Evolutionary conservation across 2,113 vertebrate species (phyloP).

Genomic region (Nothoprocta perdicaria): DNA sequence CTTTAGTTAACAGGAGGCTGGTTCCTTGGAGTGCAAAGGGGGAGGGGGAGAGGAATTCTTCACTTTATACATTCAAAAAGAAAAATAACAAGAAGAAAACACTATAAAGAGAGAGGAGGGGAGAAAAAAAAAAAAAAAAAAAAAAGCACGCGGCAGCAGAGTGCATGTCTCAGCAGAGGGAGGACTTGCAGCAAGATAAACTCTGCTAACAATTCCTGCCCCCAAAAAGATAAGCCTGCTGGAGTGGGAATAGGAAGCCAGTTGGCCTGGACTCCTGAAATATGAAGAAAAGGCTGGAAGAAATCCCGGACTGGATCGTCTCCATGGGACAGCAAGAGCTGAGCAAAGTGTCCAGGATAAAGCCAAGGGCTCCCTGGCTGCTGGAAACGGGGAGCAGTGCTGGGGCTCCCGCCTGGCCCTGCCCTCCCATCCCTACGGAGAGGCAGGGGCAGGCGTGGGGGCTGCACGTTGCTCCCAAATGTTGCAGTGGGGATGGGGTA

Average conservation of each 20-base stretch:
- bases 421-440: neutral
- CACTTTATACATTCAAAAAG: conserved; percentile 60
- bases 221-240: conserved; percentile 65
- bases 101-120: neutral
- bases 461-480: neutral
- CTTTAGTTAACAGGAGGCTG: conserved; percentile 31
- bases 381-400: too few species aligned
- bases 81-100: conserved; percentile 39
- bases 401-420: neutral
- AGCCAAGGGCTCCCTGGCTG: too few species aligned
- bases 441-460: neutral
- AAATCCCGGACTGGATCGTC: conserved; percentile 82
- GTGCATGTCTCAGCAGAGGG: conserved; percentile 43
- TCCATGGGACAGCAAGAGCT: neutral
- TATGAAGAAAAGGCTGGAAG: conserved; percentile 66
- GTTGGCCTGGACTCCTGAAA: conserved; percentile 60
- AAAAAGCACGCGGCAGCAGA: neutral
- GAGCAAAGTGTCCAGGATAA: neutral
- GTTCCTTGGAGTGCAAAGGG: conserved; percentile 58
- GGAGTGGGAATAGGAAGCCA: conserved; percentile 68
- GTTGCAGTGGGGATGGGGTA: neutral
- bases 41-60: conserved; percentile 51
- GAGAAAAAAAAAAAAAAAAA: neutral
- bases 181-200: conserved; percentile 63
- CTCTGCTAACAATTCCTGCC: conserved; percentile 60